Evolutionary conservation across 2,113 vertebrate species (phyloP).

Genomic region (Callipepla californica): DNA sequence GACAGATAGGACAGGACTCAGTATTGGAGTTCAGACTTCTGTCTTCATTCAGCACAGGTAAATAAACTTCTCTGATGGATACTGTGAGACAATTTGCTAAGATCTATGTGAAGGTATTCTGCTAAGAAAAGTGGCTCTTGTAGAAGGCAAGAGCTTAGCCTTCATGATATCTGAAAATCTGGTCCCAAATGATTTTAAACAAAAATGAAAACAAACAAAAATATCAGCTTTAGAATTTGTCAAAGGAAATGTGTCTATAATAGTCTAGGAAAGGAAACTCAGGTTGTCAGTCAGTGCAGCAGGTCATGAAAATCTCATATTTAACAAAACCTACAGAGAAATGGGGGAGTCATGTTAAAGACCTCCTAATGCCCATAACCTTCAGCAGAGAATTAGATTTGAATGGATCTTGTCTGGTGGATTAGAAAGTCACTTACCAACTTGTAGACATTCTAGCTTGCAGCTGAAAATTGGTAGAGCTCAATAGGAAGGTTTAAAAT

Average conservation of each 20-base stretch:
- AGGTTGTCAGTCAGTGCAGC: background rate
- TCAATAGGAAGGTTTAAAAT: background rate
- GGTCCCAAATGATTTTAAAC: background rate
- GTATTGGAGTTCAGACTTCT: background rate
- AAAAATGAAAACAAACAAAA: background rate
- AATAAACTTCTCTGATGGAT: background rate
- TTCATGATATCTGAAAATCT: background rate
- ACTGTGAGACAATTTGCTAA: background rate
- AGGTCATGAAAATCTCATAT: background rate
- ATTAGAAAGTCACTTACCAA: background rate
- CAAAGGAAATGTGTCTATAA: background rate
- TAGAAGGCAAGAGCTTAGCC: background rate
- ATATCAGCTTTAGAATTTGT: background rate
- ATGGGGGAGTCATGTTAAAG: background rate
- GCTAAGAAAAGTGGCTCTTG: background rate
- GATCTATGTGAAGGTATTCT: background rate
- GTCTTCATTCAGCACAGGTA: background rate
- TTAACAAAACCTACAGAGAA: background rate
- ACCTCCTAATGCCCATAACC: background rate
- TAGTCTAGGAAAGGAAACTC: background rate
- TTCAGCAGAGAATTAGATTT: slow-evolving; percentile 32
- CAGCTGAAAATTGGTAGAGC: background rate
- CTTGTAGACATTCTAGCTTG: background rate
- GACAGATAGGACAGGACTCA: background rate
- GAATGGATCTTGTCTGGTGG: slow-evolving; percentile 29